Evolutionary conservation across 2,888 invertebrate genomes (phyloP).

Genomic region (Philhelius pedissequus): DNA sequence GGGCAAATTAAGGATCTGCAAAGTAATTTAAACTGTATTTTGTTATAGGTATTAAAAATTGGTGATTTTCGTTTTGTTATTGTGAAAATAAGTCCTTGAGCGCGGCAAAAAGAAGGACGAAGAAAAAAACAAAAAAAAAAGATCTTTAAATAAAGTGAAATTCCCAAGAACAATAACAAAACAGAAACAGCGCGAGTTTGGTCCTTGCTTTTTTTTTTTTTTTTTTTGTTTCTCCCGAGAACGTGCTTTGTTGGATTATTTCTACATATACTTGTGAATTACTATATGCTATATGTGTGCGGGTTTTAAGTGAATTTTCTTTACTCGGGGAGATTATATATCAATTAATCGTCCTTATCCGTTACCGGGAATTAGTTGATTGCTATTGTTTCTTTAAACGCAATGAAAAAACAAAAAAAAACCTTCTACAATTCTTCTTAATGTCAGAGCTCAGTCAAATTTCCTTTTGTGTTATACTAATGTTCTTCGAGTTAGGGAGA

Average conservation of each 20-base stretch:
- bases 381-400: not conserved
- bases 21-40: slow-evolving; percentile 14
- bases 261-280: not conserved
- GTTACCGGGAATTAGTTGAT: slow-evolving; percentile 25
- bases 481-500: not conserved
- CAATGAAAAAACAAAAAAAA: not conserved
- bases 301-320: slow-evolving; percentile 13
- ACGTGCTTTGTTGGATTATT: not conserved
- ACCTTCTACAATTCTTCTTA: not conserved
- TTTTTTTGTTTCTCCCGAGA: not conserved
- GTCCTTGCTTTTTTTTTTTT: not conserved
- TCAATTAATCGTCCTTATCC: slow-evolving; percentile 53
- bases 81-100: not conserved
- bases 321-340: slow-evolving; percentile 40
- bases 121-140: not conserved
- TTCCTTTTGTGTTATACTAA: slow-evolving; percentile 32
- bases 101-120: slow-evolving; percentile 28
- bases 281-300: not conserved
- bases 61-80: not conserved
- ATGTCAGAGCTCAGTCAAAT: slow-evolving; percentile 44
- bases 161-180: slow-evolving; percentile 32
- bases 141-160: slow-evolving; percentile 18
- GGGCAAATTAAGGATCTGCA: not conserved
- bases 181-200: slow-evolving; percentile 11
- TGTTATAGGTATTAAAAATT: not conserved